A percentile compares a stretch with the other conserved stretches of the same genome.
phyloP scores from a whole-genome alignment of 2,113 vertebrate genomes.

The Hucho hucho region DNA sequence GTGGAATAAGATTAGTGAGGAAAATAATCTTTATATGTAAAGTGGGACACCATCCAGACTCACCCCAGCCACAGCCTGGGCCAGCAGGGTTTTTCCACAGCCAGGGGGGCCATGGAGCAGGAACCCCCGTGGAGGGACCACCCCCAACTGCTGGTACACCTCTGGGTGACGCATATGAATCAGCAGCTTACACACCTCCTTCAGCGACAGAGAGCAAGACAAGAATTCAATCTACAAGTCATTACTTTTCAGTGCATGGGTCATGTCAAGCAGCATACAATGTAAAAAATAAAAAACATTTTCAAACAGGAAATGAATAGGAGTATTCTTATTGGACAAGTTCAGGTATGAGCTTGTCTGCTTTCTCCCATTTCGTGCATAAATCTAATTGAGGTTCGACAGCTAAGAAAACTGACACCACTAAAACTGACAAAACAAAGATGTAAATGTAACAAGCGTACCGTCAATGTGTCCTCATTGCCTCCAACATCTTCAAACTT shows the following conservation, averaged over 20 bases:
- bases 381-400: no score
- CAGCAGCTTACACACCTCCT: constrained; percentile 95
- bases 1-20: not conserved
- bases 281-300: no score
- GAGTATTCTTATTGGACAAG: no score
- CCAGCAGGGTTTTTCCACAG: constrained; percentile 93
- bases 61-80: constrained; percentile 94
- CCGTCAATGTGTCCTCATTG: constrained; percentile 85
- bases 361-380: no score
- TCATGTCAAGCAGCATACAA: not conserved
- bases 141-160: constrained; percentile 87
- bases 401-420: no score
- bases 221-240: not conserved
- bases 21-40: not conserved
- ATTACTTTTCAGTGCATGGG: not conserved
- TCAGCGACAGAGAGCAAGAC: not conserved
- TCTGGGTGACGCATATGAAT: constrained; percentile 92
- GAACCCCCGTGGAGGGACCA: constrained; percentile 87
- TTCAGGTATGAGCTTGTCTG: no score
- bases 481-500: constrained; percentile 92
- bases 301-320: no score
- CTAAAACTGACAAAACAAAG: not conserved
- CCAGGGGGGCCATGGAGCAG: constrained; percentile 94
- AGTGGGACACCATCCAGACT: constrained; percentile 48
- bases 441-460: constrained; percentile 40